These are phyloP conservation scores for Lepus oiostolus DNA, from an alignment of 2,797 vertebrate genomes.

Conservation along the genomic window DNA sequence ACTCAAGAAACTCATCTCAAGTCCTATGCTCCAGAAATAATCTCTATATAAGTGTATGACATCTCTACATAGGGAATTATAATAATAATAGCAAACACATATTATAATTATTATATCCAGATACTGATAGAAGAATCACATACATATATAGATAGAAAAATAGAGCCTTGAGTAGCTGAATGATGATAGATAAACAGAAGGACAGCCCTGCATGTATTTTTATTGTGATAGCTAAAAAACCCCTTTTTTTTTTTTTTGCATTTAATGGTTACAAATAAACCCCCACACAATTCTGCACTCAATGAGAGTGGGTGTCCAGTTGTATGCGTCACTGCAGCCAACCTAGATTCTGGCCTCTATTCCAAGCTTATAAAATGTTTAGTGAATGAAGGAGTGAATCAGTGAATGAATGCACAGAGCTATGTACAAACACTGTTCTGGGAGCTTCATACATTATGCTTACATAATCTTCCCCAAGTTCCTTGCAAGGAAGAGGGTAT, in stretches of 20 bases:
- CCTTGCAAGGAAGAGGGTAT: slow-evolving; percentile 8
- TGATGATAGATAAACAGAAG: neutral
- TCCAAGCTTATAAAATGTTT: neutral
- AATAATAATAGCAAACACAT: neutral
- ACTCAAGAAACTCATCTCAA: neutral
- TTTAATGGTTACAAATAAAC: neutral
- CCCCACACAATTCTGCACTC: neutral
- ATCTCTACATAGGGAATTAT: neutral
- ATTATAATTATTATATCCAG: slow-evolving; percentile 22
- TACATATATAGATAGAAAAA: neutral
- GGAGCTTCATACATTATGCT: neutral
- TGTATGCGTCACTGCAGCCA: neutral
- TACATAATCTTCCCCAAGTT: neutral
- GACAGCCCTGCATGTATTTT: neutral
- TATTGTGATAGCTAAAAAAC: neutral
- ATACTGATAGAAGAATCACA: slow-evolving; percentile 1
- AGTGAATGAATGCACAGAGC: neutral
- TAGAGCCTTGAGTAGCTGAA: neutral
- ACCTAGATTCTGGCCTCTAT: slow-evolving; percentile 24
- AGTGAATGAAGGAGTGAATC: neutral
- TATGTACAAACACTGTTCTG: neutral
- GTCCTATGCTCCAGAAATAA: slow-evolving; percentile 7
- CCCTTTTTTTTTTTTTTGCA: neutral
- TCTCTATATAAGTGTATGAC: neutral
- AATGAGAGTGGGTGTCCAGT: neutral